These are phyloP conservation scores for Palythoa heliodiscus DNA, from an alignment of 92 coral and sea anemone species.

Conservation along the genomic window DNA sequence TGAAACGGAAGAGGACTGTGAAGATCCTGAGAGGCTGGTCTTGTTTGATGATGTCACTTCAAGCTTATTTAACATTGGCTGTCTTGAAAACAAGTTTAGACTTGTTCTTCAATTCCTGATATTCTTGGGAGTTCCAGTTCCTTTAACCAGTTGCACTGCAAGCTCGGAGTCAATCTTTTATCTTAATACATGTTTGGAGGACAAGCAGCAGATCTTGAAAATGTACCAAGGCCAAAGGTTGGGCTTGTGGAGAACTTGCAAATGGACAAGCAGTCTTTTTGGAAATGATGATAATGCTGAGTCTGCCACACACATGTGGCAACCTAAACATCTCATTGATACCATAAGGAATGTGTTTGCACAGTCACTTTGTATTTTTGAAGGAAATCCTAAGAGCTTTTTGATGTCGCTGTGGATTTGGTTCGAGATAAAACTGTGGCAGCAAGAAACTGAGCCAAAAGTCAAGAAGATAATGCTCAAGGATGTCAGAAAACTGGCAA, in stretches of 20 bases:
- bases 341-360: constrained; percentile 74
- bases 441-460: constrained; percentile 55
- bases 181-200: constrained; percentile 57
- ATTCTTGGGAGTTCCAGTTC: constrained; percentile 73
- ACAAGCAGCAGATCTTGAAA: constrained; percentile 49
- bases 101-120: constrained; percentile 75
- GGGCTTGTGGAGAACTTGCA: constrained; percentile 57
- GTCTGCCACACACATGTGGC: constrained; percentile 25
- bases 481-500: constrained; percentile 88
- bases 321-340: constrained; percentile 50
- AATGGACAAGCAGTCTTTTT: constrained; percentile 35
- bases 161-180: constrained; percentile 43
- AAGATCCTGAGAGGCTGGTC: constrained; percentile 96
- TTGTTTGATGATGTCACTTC: constrained; percentile 88
- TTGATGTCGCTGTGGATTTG: constrained; percentile 75
- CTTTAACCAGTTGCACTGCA: constrained; percentile 45
- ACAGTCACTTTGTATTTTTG: constrained; percentile 75
- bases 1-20: constrained; percentile 90
- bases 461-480: constrained; percentile 63
- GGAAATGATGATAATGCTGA: not conserved
- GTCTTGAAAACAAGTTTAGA: constrained; percentile 62
- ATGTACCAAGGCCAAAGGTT: constrained; percentile 48
- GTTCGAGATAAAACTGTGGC: constrained; percentile 69
- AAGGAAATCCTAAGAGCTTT: constrained; percentile 57
- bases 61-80: constrained; percentile 66